Conservation (phyloP, 2,113 vertebrate genomes). For the Leptobrachium ailaonicum region DNA sequence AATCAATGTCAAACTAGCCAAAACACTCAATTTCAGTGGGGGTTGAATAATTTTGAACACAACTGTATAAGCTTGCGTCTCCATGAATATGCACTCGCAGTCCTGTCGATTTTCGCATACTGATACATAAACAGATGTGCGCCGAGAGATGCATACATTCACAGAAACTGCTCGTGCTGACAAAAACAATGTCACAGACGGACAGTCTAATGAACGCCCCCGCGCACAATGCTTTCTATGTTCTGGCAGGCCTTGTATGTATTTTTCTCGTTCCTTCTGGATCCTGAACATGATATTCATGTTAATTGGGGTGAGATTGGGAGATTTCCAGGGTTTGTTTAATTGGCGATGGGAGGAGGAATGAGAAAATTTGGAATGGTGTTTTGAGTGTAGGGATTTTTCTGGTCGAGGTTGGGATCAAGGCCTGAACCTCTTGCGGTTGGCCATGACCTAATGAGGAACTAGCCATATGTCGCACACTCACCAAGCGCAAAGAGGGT, state of each 20-base stretch:
- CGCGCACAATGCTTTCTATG: neutral
- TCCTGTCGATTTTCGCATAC: neutral
- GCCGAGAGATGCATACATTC: neutral
- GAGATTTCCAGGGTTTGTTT: constrained; percentile 9
- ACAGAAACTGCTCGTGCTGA: neutral
- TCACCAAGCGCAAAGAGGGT: too few relatives aligned
- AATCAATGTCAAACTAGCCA: too few relatives aligned
- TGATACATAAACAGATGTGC: neutral
- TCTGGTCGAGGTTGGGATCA: neutral
- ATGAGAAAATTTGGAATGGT: neutral
- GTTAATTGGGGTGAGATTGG: constrained; percentile 20
- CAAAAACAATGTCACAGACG: constrained; percentile 6
- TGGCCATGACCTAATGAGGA: too few relatives aligned
- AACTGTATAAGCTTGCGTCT: neutral
- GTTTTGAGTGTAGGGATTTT: neutral
- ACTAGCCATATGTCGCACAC: too few relatives aligned
- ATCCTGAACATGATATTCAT: neutral
- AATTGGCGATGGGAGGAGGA: constrained; percentile 9
- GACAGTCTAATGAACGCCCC: constrained; percentile 5
- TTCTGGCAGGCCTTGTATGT: constrained; percentile 8
- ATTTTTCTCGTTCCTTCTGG: constrained; percentile 8
- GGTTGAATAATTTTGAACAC: too few relatives aligned
- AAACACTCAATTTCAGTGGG: too few relatives aligned
- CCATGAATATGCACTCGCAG: neutral
- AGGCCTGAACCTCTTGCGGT: too few relatives aligned